These are phyloP conservation scores for Rutpela maculata DNA, from an alignment of 2,888 invertebrate species.

Conservation along the genomic window DNA sequence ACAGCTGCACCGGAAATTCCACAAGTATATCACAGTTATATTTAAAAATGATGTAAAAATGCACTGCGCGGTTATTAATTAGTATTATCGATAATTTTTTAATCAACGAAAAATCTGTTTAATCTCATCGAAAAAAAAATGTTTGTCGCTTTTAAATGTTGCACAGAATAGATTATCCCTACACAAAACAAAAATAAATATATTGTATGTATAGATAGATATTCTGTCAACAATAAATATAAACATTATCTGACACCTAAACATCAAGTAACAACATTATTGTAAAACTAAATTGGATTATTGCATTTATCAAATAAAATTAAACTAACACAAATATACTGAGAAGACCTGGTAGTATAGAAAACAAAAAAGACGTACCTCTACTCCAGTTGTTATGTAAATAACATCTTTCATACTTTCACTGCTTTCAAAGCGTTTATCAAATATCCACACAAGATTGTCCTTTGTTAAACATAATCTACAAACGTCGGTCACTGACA, in stretches of 20 bases:
- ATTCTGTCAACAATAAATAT: not conserved
- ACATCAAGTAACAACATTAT: not conserved
- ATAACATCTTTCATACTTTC: conserved; percentile 56
- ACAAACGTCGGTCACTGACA: conserved; percentile 50
- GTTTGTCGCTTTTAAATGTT: no score
- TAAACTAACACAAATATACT: conserved; percentile 1
- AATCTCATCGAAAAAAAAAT: no score
- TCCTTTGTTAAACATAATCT: conserved; percentile 60
- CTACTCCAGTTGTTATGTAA: conserved; percentile 53
- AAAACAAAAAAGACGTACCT: conserved; percentile 47
- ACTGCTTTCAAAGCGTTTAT: conserved; percentile 40
- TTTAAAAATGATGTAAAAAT: no score
- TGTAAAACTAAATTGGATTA: not conserved
- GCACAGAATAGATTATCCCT: no score
- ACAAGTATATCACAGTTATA: no score
- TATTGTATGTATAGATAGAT: not conserved
- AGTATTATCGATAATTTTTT: no score
- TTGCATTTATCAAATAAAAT: not conserved
- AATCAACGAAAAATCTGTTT: no score
- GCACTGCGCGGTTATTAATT: no score
- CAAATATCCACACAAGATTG: conserved; percentile 56
- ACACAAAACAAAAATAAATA: no score
- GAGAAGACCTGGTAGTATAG: conserved; percentile 19
- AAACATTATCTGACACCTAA: not conserved
- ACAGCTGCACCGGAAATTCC: no score